These are phyloP conservation scores for Halcyon badia DNA, from an alignment of 2,797 vertebrate genomes.

Conservation along the genomic window DNA sequence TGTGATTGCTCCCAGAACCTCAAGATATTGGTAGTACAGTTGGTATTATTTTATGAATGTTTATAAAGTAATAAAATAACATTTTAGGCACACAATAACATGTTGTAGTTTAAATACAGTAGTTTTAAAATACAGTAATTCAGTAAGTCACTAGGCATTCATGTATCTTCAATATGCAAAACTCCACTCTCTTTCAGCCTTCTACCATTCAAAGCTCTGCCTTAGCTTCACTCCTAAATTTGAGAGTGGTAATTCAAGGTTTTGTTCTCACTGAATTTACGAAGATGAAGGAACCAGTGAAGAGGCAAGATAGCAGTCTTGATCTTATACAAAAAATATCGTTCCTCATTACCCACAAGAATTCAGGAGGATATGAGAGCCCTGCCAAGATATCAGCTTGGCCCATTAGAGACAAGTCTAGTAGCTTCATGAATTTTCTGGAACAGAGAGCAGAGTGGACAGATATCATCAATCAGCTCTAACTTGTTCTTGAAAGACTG, in stretches of 20 bases:
- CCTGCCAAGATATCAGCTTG: neutral
- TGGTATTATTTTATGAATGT: neutral
- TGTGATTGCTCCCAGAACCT: neutral
- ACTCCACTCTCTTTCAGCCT: neutral
- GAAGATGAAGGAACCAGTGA: constrained; percentile 3
- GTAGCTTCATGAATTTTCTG: neutral
- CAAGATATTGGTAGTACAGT: too few relatives aligned
- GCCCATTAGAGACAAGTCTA: neutral
- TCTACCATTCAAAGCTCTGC: neutral
- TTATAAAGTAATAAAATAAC: neutral
- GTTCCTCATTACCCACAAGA: neutral
- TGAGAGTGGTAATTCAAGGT: neutral
- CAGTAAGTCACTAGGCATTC: neutral
- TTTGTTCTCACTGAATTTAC: neutral
- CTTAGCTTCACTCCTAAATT: neutral
- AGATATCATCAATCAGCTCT: neutral
- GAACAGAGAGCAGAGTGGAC: neutral
- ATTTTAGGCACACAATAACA: neutral
- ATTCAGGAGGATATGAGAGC: neutral
- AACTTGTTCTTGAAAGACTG: neutral
- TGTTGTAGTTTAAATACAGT: neutral
- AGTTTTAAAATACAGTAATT: neutral
- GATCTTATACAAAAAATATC: neutral
- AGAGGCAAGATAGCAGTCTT: neutral
- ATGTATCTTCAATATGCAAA: neutral